Evolutionary conservation across 2,888 invertebrate species (phyloP), one percentile per base, ranked within the genome.

Genomic region (Acronicta psi): DNA sequence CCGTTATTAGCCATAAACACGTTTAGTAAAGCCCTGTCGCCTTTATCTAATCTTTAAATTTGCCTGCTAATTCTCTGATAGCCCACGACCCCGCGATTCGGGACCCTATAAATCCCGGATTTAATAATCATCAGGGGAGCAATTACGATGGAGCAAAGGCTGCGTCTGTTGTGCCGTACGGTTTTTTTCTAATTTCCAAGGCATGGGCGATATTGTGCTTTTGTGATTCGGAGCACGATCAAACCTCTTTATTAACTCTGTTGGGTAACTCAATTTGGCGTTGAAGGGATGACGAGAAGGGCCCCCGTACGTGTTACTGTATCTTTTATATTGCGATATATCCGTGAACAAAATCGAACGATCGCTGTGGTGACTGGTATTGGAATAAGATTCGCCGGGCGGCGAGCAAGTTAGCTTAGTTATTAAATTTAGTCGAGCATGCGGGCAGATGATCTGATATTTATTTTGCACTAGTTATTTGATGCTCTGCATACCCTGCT

Each of bases 191-290:
- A 83, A 86, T 85, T 85, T 82, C 77, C 69, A 82, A 83, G 77
- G 76, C 69, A 53, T 61, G 64, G 67, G 71, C 79, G 79, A 79
- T 83, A 82, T 77, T 80, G 71, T 75, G 63, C 75, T 73, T 75
- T 89, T 82, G 78, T 67, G 70, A 90, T 82, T 88, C 90, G 55
- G 78, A 70, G 78, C 90, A 90, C 90, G 90, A 80, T 70, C 84
- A 79, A 79, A 77, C 81, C 88, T 89, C 89, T 89, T 89, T 90
- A 90, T 90, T 90, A 90, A 89, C 89, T 89, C 85, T 83, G 87
- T 87, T 86, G 88, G 88, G 89, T 88, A 89, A 90, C 90, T 90
- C 90, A 89, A 89, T 90, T 90, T 89, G 82, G 85, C 85, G 82
- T 84, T 85, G 88, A 88, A 89, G 87, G 90, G 87, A 89, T 89